Conservation (phyloP, 2,888 invertebrate species). For the Luperina testacea region DNA sequence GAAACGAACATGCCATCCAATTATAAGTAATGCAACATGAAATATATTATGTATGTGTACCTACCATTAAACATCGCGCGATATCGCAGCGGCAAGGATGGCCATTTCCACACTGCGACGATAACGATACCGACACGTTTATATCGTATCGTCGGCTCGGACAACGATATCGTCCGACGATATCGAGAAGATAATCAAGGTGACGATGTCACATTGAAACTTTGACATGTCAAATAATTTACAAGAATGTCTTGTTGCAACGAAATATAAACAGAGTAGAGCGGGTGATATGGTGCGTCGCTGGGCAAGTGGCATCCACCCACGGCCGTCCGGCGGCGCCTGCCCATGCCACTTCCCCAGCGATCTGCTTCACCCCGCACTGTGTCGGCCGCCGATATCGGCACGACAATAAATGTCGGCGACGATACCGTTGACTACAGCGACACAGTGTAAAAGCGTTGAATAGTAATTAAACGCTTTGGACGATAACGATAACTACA, state of each 20-base stretch:
- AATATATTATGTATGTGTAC: neutral
- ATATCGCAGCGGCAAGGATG: neutral
- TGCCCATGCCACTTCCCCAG: neutral
- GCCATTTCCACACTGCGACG: neutral
- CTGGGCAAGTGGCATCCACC: too few relatives aligned
- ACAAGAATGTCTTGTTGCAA: neutral
- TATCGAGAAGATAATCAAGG: neutral
- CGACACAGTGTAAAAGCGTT: neutral
- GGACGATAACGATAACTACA: too few relatives aligned
- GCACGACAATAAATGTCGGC: neutral
- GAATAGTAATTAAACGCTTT: neutral
- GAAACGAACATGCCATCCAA: neutral
- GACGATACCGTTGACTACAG: neutral
- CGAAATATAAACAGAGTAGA: neutral
- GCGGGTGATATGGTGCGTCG: neutral
- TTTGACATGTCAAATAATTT: neutral
- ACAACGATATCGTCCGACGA: neutral
- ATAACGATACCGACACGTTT: neutral
- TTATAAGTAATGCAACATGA: neutral
- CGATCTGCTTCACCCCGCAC: neutral
- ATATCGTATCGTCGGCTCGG: too few relatives aligned
- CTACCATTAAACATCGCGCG: neutral
- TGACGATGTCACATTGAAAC: neutral
- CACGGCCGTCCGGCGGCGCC: neutral
- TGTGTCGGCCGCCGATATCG: neutral